phyloP scores from a whole-genome alignment of 2,113 vertebrate genomes.

The Lontra canadensis region DNA sequence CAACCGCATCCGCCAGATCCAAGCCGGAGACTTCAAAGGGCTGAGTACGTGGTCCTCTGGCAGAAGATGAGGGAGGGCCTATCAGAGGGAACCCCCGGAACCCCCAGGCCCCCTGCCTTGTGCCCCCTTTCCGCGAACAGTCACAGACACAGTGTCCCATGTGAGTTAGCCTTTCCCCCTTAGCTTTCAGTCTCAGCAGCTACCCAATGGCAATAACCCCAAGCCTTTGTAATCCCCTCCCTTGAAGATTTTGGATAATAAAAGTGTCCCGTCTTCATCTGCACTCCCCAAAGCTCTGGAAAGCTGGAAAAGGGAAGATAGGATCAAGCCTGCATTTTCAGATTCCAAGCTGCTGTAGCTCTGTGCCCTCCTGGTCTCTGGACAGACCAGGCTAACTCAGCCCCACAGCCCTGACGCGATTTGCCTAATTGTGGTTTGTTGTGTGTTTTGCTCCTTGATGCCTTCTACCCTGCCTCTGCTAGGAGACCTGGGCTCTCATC shows the following conservation, averaged over 20 bases:
- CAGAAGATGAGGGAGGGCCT: neutral
- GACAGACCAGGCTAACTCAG: too few relatives aligned
- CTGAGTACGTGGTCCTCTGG: conserved; percentile 80
- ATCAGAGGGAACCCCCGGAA: too few relatives aligned
- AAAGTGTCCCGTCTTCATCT: neutral
- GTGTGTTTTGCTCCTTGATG: neutral
- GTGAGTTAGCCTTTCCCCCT: neutral
- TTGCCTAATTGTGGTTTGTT: neutral
- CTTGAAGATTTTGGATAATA: neutral
- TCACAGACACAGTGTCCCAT: neutral
- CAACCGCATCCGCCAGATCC: conserved; percentile 85
- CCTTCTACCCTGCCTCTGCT: neutral
- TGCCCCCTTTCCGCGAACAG: fast-evolving
- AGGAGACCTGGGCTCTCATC: neutral
- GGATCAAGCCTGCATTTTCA: neutral
- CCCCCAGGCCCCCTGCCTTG: neutral
- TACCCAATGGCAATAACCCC: too few relatives aligned
- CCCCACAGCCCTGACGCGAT: neutral
- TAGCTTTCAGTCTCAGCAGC: neutral
- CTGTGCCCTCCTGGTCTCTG: neutral
- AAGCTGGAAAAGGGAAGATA: neutral
- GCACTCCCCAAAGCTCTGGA: neutral
- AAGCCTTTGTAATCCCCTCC: neutral
- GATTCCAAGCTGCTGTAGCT: neutral
- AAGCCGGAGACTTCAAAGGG: conserved; percentile 82